phyloP scores from a whole-genome alignment of 2,888 invertebrate species.

The Heliconius ethilla region DNA sequence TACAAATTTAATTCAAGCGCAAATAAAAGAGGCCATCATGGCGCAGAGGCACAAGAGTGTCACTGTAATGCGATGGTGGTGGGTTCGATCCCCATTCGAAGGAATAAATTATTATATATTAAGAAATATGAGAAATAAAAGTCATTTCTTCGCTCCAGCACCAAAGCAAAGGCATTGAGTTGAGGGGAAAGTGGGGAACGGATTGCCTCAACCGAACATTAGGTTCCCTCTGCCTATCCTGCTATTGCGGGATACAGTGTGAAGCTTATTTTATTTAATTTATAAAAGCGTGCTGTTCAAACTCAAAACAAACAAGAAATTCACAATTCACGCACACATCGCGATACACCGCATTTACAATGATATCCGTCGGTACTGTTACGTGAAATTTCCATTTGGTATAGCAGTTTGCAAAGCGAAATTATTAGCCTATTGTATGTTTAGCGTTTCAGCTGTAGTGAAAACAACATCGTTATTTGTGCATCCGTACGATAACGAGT shows the following conservation, averaged over 20 bases:
- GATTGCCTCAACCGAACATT: too few relatives aligned
- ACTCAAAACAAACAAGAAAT: conserved; percentile 49
- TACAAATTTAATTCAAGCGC: conserved; percentile 43
- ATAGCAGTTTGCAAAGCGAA: conserved; percentile 63
- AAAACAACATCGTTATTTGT: conserved; percentile 58
- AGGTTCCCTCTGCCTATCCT: too few relatives aligned
- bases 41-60: too few relatives aligned
- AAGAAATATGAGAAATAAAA: too few relatives aligned
- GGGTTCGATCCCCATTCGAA: too few relatives aligned
- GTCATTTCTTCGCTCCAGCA: too few relatives aligned
- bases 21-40: conserved; percentile 23
- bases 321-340: conserved; percentile 51
- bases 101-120: too few relatives aligned
- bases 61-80: too few relatives aligned
- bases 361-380: conserved; percentile 55
- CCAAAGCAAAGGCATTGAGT: too few relatives aligned
- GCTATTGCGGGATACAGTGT: too few relatives aligned
- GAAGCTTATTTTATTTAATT: too few relatives aligned
- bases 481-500: conserved; percentile 59
- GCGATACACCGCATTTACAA: conserved; percentile 64
- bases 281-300: conserved; percentile 44
- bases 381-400: conserved; percentile 69
- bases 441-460: conserved; percentile 57
- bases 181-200: too few relatives aligned
- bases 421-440: conserved; percentile 71